Evolutionary conservation across 2,888 invertebrate species (phyloP), one percentile per base, ranked within the genome.

Genomic region (Yponomeuta sedellus): DNA sequence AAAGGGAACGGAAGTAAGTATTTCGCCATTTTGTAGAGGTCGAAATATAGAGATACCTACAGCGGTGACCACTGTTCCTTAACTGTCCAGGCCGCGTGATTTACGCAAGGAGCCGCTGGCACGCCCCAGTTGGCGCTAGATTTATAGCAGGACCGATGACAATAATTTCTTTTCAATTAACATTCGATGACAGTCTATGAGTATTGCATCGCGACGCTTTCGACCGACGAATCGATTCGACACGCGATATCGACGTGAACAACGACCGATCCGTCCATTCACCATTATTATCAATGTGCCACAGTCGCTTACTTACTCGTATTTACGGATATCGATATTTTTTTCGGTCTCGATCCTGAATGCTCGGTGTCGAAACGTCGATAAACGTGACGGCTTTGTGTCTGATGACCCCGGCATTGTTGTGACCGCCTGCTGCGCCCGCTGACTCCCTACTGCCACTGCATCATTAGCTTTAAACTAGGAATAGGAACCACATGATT

Each of bases 301-400:
- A 86, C 90, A 89, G 88, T 90, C 89, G 81, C 89, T 91, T 91
- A 81, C 89, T 91, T 91, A n/a, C n/a, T n/a, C n/a, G n/a, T n/a
- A 91, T 90, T 91, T 90, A 91, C 90, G 90, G 91, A 91, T 90
- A 91, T 91, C 91, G 90, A 89, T 91, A 88, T 91, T 90, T 91
- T 91, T 90, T 91, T 90, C 86, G 85, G 84, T 86, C 83, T 85
- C 83, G 85, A 81, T 78, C 82, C 83, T 88, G 86, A 88, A 91
- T 88, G 78, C 78, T 74, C 74, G 78, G 75, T 83, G 86, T 86
- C 83, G 86, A 85, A 86, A 88, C 88, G 82, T 86, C 82, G 83
- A 79, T 86, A 86, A 88, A 86, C 85, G 88, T 85, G 84, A 85
- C 80, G 80, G 80, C 79, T 85, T 90, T 88, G 89, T 89, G 72